Evolutionary conservation across 1,140 invertebrate genomes (phyloP), one percentile per base, ranked within the genome.

Genomic region (Drosophila subpulchrella): DNA sequence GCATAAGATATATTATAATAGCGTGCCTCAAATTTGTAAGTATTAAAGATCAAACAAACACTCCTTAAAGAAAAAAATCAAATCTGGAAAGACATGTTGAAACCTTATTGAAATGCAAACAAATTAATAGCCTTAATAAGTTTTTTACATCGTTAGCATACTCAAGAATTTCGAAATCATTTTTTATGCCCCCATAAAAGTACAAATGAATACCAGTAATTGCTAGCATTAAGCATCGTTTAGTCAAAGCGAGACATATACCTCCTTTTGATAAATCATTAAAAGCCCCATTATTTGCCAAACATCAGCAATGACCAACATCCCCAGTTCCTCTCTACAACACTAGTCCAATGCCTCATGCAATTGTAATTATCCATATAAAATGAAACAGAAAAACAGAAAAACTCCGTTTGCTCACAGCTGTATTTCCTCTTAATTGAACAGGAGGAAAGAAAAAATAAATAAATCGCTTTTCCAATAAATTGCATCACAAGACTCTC

Each of bases 401-500:
- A 66, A 57, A 57, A 57, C 46, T 51, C 27, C 10, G 57, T 34
- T 44, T 54, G 48, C 36, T 62, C 39, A 55, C 67, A 71, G 67
- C 66, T 71, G 68, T 41, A 50, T 72, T 72, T 72, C 66, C 72
- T 53, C 46, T 56, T 75, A 76, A 76, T 76, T 76, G 74, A 54
- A 30, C 51, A 44, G 57, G 24, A 57, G 51, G 65, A 50, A 56
- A 62, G 36, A 36, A 62, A 55, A 47, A 62, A 27, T 27, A 27
- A 65, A 65, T 42, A 46, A 46, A 76, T 65, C 74, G 70, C 70
- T 88, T 86, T 88, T 86, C 79, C 82, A 79, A 89, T 86, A 73
- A 66, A 86, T 89, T 86, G 82, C 82, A 86, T 86, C 79, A 86
- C 75, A 61, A 53, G 75, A 62, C 78, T 61, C 68, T 58, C 10